Percentiles rank a stretch among this genome's conserved stretches.
Evolutionary conservation across 2,113 vertebrate genomes (phyloP).

Genomic region (Prietella phreatophila): DNA sequence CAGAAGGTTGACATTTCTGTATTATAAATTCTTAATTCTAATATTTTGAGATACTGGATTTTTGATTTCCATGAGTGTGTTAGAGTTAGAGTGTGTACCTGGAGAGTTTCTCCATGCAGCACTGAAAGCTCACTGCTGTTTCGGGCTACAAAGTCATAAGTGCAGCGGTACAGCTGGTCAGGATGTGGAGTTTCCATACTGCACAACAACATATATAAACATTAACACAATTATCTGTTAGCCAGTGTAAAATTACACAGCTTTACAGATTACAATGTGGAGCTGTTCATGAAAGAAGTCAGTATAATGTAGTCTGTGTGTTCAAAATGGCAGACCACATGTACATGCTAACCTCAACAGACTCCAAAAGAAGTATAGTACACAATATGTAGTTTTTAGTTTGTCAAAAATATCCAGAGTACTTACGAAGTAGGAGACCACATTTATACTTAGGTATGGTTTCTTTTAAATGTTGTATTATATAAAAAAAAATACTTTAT

Average conservation of each 20-base stretch:
- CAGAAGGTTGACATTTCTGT: too few species aligned
- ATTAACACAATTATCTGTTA: not conserved
- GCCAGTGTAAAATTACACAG: not conserved
- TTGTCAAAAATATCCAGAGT: not conserved
- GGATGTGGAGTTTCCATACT: constrained; percentile 46
- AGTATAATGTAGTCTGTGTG: not conserved
- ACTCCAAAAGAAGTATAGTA: not conserved
- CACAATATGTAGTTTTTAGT: not conserved
- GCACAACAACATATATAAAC: constrained; percentile 13
- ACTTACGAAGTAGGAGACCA: not conserved
- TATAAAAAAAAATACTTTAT: not conserved
- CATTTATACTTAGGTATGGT: not conserved
- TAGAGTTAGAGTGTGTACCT: constrained; percentile 65
- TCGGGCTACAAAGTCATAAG: constrained; percentile 84
- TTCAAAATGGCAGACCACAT: constrained; percentile 4
- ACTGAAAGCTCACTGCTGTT: constrained; percentile 86
- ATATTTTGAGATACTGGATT: too few species aligned
- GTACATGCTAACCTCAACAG: not conserved
- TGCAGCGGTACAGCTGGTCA: constrained; percentile 68
- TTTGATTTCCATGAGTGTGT: too few species aligned
- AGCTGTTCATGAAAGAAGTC: not conserved
- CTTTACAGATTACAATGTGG: not conserved
- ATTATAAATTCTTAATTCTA: too few species aligned
- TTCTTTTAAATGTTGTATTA: not conserved
- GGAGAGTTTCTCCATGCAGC: constrained; percentile 75